Percentiles rank a stretch among this genome's conserved stretches.
These are phyloP conservation scores for Adineta ricciae DNA, from an alignment of 2,888 invertebrate species.

Conservation along the genomic window DNA sequence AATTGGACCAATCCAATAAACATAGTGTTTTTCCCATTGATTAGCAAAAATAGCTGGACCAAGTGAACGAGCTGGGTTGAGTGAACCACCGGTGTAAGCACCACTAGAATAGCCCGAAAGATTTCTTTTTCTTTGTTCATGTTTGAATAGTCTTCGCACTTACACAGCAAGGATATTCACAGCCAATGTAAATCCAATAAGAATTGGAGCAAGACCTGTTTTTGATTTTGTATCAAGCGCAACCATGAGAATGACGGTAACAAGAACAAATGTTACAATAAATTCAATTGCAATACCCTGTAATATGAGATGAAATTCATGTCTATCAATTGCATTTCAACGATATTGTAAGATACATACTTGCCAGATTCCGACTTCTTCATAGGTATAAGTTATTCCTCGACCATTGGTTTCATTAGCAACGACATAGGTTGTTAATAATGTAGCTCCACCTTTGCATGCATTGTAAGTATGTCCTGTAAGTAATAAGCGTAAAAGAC, in stretches of 20 bases:
- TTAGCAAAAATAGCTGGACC: constrained; percentile 16
- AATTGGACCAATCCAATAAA: constrained; percentile 9
- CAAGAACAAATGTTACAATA: constrained; percentile 4
- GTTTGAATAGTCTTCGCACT: neutral
- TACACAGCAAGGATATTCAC: neutral
- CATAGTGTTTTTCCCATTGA: neutral
- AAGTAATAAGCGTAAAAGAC: constrained; percentile 1
- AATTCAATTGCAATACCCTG: constrained; percentile 12
- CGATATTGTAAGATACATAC: neutral
- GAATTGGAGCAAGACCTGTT: constrained; percentile 19
- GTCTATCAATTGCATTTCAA: neutral
- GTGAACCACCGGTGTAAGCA: constrained; percentile 12
- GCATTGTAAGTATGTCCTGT: neutral
- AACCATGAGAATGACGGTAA: constrained; percentile 1
- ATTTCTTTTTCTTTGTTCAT: too few species aligned
- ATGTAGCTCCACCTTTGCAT: constrained; percentile 7
- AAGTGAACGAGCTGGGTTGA: constrained; percentile 6
- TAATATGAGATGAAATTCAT: neutral
- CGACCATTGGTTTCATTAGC: neutral
- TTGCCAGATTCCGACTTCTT: neutral
- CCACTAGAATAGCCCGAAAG: too few species aligned
- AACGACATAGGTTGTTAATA: neutral
- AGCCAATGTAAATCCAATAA: constrained; percentile 12
- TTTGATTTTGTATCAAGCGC: constrained; percentile 10
- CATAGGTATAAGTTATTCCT: neutral